Evolutionary conservation across 2,888 invertebrate genomes (phyloP), one percentile per base, ranked within the genome.

Genomic region (Tachina lurida): DNA sequence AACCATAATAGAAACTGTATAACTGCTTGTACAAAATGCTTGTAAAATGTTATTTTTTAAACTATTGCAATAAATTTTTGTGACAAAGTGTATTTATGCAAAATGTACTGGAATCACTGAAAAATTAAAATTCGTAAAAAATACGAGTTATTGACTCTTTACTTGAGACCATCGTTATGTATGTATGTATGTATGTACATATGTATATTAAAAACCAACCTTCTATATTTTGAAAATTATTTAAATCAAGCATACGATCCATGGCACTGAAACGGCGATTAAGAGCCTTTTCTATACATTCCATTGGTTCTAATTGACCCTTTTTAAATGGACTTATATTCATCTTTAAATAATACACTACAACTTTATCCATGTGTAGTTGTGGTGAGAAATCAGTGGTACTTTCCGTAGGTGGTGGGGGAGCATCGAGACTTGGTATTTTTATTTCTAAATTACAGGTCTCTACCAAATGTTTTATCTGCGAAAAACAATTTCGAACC

Each of bases 401-500:
- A 17, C 13, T 67, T 47, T 62, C 52, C 31, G 84, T 71, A 2
- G 70, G 70, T n/a, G 56, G 75, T 49, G 70, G 76, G 73, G 67
- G 79, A 12, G 56, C 88, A 58, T 7, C 84, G 41, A 78, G 71
- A 0, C 88, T 75, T 0, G 91, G 91, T 67, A 91, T 84, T 71
- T 88, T 88, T 43, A 91, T 87, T 67, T 90, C 87, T 7, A 92
- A 86, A 80, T 90, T 89, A 17, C 89, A 88, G 1, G 73, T 81
- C 2, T 89, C 74, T 4, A 89, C 90, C 73, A 92, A 79, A 65
- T 90, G 86, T 17, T 88, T 87, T 2, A 92, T 88, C 71, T 92
- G 92, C 19, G 90, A 89, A 52, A 87, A 91, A 62, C 92, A 91
- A 10, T 90, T 87, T 7, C 92, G 91, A 10, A 91, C 90, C 22